Evolutionary conservation across 2,113 vertebrate genomes (phyloP).

Genomic region (Ranitomeya imitator): DNA sequence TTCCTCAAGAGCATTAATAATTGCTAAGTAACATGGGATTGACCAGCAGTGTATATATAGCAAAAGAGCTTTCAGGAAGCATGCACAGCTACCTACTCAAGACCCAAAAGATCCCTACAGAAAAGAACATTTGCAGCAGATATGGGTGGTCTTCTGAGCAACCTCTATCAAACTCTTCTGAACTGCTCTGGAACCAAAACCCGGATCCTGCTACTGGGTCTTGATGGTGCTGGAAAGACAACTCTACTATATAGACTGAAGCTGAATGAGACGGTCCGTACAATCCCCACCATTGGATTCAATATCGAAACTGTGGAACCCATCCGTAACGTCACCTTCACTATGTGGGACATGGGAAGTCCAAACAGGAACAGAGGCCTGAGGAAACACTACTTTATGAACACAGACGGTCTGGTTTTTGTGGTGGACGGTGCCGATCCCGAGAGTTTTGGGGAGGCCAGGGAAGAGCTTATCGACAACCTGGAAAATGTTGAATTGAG

Average conservation of each 20-base stretch:
- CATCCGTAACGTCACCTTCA: slow-evolving; percentile 55
- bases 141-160: slow-evolving; percentile 58
- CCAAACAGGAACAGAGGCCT: slow-evolving; percentile 31
- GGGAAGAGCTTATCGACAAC: slow-evolving; percentile 18
- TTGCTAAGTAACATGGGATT: neutral
- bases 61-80: neutral
- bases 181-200: slow-evolving; percentile 47
- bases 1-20: neutral
- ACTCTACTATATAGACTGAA: slow-evolving; percentile 68
- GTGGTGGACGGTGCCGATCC: slow-evolving; percentile 59
- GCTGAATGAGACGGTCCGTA: slow-evolving; percentile 43
- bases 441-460: slow-evolving; percentile 51
- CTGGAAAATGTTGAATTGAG: slow-evolving; percentile 41
- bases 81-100: neutral
- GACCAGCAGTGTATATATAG: slow-evolving; percentile 19
- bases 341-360: slow-evolving; percentile 58
- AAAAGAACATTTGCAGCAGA: neutral
- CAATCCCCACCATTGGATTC: slow-evolving; percentile 60
- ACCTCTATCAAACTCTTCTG: slow-evolving; percentile 32
- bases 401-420: slow-evolving; percentile 57
- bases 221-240: slow-evolving; percentile 78
- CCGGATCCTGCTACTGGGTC: slow-evolving; percentile 61
- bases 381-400: slow-evolving; percentile 53
- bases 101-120: neutral
- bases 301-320: slow-evolving; percentile 57